These are phyloP conservation scores for Drosophila phalerata DNA, from an alignment of 2,888 invertebrate species.

Conservation along the genomic window DNA sequence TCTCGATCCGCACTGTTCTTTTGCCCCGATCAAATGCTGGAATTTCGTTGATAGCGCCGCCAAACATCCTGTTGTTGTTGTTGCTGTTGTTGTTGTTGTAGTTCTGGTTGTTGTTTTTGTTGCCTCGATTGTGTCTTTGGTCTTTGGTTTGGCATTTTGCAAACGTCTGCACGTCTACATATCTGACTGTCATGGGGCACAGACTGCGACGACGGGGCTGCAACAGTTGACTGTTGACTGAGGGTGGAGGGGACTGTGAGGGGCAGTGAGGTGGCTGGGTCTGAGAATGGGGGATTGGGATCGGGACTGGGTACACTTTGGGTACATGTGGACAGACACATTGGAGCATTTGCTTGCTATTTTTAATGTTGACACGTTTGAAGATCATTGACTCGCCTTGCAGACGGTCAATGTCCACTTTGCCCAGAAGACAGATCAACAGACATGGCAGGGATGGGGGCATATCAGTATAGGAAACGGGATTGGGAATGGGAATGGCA, in stretches of 20 bases:
- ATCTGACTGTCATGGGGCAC: constrained; percentile 56
- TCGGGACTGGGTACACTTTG: constrained; percentile 22
- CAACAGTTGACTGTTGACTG: not conserved
- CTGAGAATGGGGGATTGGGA: constrained; percentile 32
- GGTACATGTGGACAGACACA: constrained; percentile 28
- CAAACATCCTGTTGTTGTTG: constrained; percentile 74
- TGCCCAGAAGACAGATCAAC: constrained; percentile 52
- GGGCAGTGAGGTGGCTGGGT: not conserved
- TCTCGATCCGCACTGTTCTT: constrained; percentile 36
- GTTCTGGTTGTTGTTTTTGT: constrained; percentile 35
- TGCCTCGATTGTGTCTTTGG: constrained; percentile 68
- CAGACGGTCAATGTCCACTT: constrained; percentile 78
- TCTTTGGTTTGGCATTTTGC: constrained; percentile 72
- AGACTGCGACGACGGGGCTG: constrained; percentile 39
- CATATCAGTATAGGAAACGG: constrained; percentile 20
- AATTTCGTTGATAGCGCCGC: constrained; percentile 80
- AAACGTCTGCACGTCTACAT: constrained; percentile 80
- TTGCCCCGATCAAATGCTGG: constrained; percentile 71
- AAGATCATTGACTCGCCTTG: constrained; percentile 77
- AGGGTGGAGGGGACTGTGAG: not conserved
- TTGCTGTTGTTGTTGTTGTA: constrained; percentile 38
- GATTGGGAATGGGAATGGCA: constrained; percentile 40
- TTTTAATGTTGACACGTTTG: constrained; percentile 81
- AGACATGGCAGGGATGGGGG: not conserved
- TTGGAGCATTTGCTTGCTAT: constrained; percentile 74